Evolutionary conservation across 2,888 invertebrate genomes (phyloP), one percentile per base, ranked within the genome.

Genomic region (Nesidiocoris tenuis): DNA sequence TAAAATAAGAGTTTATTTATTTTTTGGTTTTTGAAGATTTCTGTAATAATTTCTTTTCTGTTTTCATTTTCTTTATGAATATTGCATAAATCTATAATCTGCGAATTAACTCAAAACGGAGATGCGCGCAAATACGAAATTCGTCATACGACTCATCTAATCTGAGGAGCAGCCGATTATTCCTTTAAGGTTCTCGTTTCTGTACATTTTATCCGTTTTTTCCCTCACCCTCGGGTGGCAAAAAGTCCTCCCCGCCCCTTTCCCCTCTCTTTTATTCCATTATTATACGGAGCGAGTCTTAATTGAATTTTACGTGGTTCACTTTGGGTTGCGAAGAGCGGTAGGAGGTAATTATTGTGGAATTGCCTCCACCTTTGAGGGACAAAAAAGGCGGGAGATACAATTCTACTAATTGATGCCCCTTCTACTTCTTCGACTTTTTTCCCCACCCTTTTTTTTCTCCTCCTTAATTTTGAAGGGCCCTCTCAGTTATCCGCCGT

Each of bases 241-340:
- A n/a, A 39, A 39, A 39, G 39, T 39, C 25, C 65, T 19, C 17
- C 3, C 7, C 17, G 24, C 24, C 17, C 24, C 24, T 64, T n/a
- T 17, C 25, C 22, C 63, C 22, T 59, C n/a, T 18, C n/a, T 59
- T n/a, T 59, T 24, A 16, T 24, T 22, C 61, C 39, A 61, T 72
- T 72, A 61, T 72, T 39, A 39, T 72, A 63, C 61, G 16, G 54
- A 72, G 72, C 63, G 72, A 72, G 72, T 72, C 61, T 72, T 72
- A 72, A 72, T 72, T 72, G 72, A 72, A 72, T 72, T 72, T 72
- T 63, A 72, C 72, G 61, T 39, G 72, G 72, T 72, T 39, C 63
- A 54, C 63, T 72, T 23, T 63, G 16, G 22, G 61, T 17, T 7
- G 61, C n/a, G 57, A 39, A 39, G 2, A 12, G 24, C 23, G 63